A percentile compares a stretch with the other conserved stretches of the same genome.
phyloP scores from a whole-genome alignment of 1,140 invertebrate genomes.

The Drosophila yakuba region DNA sequence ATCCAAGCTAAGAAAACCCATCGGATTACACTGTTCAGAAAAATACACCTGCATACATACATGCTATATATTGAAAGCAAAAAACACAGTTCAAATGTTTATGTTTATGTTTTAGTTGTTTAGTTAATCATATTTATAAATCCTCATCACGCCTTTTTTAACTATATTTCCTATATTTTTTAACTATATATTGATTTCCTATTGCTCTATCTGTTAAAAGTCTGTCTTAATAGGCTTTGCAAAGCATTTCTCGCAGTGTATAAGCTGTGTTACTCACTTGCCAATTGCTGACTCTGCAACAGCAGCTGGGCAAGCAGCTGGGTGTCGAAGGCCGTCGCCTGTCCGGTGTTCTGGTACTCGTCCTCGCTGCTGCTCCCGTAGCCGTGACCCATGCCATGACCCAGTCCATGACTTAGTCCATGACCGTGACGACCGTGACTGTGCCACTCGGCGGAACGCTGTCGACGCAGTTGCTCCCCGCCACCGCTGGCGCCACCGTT shows the following conservation, averaged over 20 bases:
- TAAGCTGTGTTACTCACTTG: slow-evolving; percentile 82
- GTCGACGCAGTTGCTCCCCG: slow-evolving; percentile 85
- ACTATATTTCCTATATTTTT: too few species aligned
- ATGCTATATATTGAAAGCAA: too few species aligned
- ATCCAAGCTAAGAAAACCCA: not conserved
- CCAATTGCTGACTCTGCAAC: slow-evolving; percentile 86
- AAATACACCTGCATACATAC: too few species aligned
- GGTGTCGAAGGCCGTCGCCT: slow-evolving; percentile 82
- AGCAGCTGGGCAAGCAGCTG: slow-evolving; percentile 86
- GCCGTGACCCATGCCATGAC: slow-evolving; percentile 37
- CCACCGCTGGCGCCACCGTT: slow-evolving; percentile 11
- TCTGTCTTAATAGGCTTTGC: too few species aligned
- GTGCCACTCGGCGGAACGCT: slow-evolving; percentile 88
- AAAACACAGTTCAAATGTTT: too few species aligned
- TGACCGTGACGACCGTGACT: slow-evolving; percentile 85
- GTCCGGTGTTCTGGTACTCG: slow-evolving; percentile 86
- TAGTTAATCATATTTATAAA: too few species aligned
- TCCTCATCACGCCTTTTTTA: too few species aligned
- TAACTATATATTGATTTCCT: too few species aligned
- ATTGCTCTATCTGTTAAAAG: too few species aligned
- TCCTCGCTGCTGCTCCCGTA: slow-evolving; percentile 86
- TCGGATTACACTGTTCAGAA: not conserved
- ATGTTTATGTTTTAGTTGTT: too few species aligned
- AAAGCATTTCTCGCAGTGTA: too few species aligned
- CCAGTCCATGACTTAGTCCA: slow-evolving; percentile 51